Conservation (phyloP, 2,888 invertebrate genomes). For the Boloria euphrosyne region DNA sequence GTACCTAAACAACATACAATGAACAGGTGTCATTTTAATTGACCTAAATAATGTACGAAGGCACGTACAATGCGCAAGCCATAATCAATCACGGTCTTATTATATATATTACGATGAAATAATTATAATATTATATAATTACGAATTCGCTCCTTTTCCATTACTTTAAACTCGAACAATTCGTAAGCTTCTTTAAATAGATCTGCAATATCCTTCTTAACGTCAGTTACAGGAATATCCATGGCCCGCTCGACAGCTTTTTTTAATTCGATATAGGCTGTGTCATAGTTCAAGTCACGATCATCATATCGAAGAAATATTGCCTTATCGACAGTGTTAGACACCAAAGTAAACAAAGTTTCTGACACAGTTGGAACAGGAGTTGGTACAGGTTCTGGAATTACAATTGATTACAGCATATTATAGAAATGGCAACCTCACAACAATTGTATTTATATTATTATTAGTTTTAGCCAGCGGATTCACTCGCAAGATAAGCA, state of each 20-base stretch:
- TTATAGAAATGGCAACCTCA: neutral
- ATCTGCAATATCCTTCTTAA: conserved; percentile 60
- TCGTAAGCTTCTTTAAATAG: conserved; percentile 58
- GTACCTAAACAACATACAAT: too few species aligned
- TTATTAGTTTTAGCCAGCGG: too few species aligned
- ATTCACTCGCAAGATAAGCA: too few species aligned
- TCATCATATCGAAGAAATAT: conserved; percentile 61
- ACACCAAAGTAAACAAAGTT: conserved; percentile 53
- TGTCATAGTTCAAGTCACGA: conserved; percentile 57
- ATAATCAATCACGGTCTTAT: too few species aligned
- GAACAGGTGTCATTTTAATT: too few species aligned
- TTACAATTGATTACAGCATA: neutral
- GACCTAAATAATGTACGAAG: too few species aligned
- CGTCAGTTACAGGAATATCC: conserved; percentile 69
- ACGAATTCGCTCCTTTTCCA: conserved; percentile 66
- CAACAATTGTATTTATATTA: neutral
- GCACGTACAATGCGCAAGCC: too few species aligned
- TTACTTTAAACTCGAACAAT: conserved; percentile 60
- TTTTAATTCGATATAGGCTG: conserved; percentile 65
- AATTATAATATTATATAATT: conserved; percentile 15
- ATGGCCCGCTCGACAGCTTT: conserved; percentile 68
- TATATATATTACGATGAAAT: too few species aligned
- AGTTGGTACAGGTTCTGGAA: conserved; percentile 59
- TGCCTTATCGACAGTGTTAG: conserved; percentile 68
- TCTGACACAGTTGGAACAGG: conserved; percentile 65